Conservation (phyloP, 2,797 vertebrate genomes). For the Astyanax mexicanus region DNA sequence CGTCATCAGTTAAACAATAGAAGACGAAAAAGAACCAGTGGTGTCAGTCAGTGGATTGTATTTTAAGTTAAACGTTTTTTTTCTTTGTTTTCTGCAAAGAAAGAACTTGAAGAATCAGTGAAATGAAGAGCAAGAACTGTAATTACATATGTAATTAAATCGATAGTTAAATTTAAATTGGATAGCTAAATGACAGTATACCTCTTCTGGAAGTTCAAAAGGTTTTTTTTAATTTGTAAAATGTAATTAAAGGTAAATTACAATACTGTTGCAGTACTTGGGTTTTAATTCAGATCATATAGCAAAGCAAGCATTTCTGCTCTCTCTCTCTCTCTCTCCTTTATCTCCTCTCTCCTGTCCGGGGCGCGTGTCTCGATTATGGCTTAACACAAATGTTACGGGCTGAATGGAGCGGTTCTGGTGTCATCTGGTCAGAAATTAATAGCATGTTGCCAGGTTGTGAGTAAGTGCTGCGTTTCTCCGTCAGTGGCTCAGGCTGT, state of each 20-base stretch:
- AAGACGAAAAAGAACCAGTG: no score
- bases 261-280: neutral
- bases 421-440: slow-evolving; percentile 54
- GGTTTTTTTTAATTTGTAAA: no score
- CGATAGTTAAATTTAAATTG: no score
- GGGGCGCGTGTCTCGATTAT: slow-evolving; percentile 29
- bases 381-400: slow-evolving; percentile 38
- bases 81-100: no score
- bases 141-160: no score
- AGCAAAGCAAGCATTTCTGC: neutral
- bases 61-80: no score
- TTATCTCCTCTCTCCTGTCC: slow-evolving; percentile 20
- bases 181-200: no score
- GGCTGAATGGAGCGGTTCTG: slow-evolving; percentile 31
- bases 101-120: no score
- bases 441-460: slow-evolving; percentile 54
- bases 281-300: neutral
- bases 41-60: no score
- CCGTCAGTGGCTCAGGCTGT: slow-evolving; percentile 45
- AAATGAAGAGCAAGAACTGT: no score
- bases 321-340: slow-evolving; percentile 23
- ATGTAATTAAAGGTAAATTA: neutral
- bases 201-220: no score
- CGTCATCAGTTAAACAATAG: no score
- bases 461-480: slow-evolving; percentile 29